Conservation (phyloP, 2,797 vertebrate species). For the Merluccius polli region DNA sequence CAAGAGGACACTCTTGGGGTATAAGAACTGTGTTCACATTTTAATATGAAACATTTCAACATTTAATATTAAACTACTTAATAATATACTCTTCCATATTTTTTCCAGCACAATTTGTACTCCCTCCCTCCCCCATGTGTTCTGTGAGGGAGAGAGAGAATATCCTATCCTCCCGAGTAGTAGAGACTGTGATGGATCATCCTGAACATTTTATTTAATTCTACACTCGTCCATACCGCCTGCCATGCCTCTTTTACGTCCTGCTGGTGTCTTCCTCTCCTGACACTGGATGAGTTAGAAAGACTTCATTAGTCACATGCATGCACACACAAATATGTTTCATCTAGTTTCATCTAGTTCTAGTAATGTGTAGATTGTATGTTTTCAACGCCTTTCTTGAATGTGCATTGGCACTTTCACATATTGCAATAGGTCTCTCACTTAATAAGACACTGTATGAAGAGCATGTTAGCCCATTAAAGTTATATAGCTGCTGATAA, state of each 20-base stretch:
- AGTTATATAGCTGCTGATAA: too few species aligned
- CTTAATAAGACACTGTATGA: too few species aligned
- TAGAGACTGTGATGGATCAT: not conserved
- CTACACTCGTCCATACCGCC: not conserved
- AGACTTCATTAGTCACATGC: too few species aligned
- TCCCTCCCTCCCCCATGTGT: not conserved
- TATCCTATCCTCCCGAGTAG: not conserved
- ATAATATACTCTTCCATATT: not conserved
- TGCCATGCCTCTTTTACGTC: not conserved
- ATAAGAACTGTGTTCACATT: constrained; percentile 6
- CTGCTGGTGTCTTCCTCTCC: not conserved
- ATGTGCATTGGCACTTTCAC: too few species aligned
- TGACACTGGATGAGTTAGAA: not conserved
- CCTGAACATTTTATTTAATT: not conserved
- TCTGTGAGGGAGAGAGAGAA: not conserved
- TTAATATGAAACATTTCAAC: too few species aligned
- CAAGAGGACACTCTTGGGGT: constrained; percentile 16
- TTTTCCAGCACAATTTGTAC: too few species aligned
- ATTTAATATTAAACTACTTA: not conserved
- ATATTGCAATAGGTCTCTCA: too few species aligned
- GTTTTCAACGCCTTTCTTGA: too few species aligned
- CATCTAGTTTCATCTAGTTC: too few species aligned
- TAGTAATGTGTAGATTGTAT: too few species aligned
- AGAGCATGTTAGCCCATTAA: too few species aligned
- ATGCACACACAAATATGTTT: too few species aligned